Evolutionary conservation across 2,888 invertebrate genomes (phyloP).

Genomic region (Congeria kusceri): DNA sequence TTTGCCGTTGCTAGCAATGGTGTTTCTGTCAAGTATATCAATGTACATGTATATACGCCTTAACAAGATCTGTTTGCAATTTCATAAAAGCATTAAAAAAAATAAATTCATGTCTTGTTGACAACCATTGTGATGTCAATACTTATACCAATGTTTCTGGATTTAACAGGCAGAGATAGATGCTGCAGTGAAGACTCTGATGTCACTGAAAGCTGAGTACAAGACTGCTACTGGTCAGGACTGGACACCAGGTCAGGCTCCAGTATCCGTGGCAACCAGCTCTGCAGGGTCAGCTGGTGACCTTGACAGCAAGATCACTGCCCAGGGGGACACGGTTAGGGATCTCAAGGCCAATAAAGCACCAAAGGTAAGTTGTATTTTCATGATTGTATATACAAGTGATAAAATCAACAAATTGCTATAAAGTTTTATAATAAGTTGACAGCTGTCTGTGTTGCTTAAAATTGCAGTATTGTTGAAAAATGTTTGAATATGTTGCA

Average conservation of each 20-base stretch:
- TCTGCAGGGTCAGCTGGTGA: constrained; percentile 58
- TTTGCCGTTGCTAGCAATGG: too few relatives aligned
- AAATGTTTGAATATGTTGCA: too few relatives aligned
- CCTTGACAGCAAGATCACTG: constrained; percentile 85
- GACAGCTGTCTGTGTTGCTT: too few relatives aligned
- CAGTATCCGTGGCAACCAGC: constrained; percentile 9
- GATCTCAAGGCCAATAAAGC: constrained; percentile 90
- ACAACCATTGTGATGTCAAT: not conserved
- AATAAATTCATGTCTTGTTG: too few relatives aligned
- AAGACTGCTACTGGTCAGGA: constrained; percentile 90
- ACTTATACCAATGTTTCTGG: not conserved
- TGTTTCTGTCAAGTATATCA: too few relatives aligned
- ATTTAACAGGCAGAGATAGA: constrained; percentile 85
- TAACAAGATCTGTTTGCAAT: too few relatives aligned
- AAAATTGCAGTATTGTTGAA: too few relatives aligned
- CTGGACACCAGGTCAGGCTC: constrained; percentile 87
- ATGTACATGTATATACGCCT: too few relatives aligned
- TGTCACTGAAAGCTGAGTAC: constrained; percentile 91
- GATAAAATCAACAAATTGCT: too few relatives aligned
- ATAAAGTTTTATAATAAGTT: too few relatives aligned
- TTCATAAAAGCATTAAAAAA: too few relatives aligned
- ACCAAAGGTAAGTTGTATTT: constrained; percentile 87
- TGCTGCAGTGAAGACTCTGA: constrained; percentile 87
- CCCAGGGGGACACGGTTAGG: constrained; percentile 91
- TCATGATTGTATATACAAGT: too few relatives aligned